These are phyloP conservation scores for Phymastichus coffea DNA, from an alignment of 1,140 invertebrate genomes.

Conservation along the genomic window DNA sequence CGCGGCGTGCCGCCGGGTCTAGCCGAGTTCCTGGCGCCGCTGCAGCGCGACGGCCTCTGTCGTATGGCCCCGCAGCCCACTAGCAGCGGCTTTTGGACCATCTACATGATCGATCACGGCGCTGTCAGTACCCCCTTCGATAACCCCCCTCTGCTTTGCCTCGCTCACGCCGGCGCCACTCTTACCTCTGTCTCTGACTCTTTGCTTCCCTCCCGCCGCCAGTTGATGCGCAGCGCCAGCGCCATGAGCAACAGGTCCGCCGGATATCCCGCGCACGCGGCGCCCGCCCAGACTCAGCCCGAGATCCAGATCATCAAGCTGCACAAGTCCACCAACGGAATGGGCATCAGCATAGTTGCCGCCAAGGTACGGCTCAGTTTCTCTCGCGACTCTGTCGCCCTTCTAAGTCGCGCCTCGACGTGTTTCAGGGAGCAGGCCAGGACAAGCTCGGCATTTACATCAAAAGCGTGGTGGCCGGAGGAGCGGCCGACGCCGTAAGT, in stretches of 20 bases:
- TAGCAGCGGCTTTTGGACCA: conserved; percentile 90
- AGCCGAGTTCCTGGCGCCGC: conserved; percentile 86
- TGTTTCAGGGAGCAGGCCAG: conserved; percentile 85
- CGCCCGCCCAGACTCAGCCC: conserved; percentile 58
- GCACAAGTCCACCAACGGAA: conserved; percentile 87
- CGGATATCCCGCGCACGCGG: conserved; percentile 48
- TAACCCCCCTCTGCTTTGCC: background rate
- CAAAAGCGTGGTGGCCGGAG: conserved; percentile 94
- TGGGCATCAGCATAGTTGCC: conserved; percentile 92
- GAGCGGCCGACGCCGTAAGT: conserved; percentile 87
- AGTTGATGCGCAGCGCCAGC: conserved; percentile 65
- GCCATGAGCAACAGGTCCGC: conserved; percentile 63
- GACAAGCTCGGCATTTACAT: conserved; percentile 94
- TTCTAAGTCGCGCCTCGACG: no score
- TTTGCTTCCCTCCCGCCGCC: conserved; percentile 25
- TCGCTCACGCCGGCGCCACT: background rate
- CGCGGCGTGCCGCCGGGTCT: conserved; percentile 89
- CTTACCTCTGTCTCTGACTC: background rate
- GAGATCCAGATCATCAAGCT: conserved; percentile 85
- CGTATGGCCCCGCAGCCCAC: conserved; percentile 85
- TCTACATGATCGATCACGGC: conserved; percentile 77
- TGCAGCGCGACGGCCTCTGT: conserved; percentile 85
- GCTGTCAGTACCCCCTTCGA: conserved; percentile 48
- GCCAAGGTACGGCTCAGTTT: conserved; percentile 67
- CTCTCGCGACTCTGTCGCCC: no score